Conservation (phyloP, 2,797 vertebrate species). For the Acridotheres tristis region DNA sequence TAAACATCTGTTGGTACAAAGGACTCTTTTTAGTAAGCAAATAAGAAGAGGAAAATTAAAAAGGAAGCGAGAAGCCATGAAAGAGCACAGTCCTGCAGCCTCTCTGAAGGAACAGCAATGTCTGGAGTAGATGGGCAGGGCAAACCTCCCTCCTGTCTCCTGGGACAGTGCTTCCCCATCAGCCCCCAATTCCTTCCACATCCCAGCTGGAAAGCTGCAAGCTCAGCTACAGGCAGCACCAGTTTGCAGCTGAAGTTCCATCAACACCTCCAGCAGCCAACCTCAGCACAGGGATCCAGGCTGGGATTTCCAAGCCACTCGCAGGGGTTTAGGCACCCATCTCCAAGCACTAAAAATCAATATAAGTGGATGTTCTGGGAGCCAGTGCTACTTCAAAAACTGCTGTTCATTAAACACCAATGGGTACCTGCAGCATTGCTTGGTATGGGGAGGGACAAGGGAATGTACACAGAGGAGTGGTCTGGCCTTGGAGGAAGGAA, state of each 20-base stretch:
- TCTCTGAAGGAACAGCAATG: neutral
- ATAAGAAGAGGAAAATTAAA: neutral
- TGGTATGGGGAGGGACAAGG: neutral
- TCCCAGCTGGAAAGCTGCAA: neutral
- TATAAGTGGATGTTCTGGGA: neutral
- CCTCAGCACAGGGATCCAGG: neutral
- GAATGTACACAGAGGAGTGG: rapidly evolving
- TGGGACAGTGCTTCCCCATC: rapidly evolving
- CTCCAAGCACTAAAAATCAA: neutral
- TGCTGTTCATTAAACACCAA: neutral
- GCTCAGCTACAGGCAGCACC: neutral
- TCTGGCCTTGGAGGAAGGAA: neutral
- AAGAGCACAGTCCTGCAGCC: neutral
- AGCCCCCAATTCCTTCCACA: neutral
- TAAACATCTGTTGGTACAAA: neutral
- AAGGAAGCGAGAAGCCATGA: neutral
- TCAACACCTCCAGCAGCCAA: neutral
- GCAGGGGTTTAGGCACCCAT: neutral
- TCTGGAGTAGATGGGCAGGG: neutral
- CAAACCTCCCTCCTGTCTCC: neutral
- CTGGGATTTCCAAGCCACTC: neutral
- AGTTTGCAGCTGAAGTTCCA: neutral
- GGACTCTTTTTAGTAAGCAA: neutral
- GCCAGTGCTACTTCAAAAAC: rapidly evolving
- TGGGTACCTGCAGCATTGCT: neutral